Evolutionary conservation across 2,797 vertebrate species (phyloP), one percentile per base, ranked within the genome.

Genomic region (Uromys caudimaculatus): DNA sequence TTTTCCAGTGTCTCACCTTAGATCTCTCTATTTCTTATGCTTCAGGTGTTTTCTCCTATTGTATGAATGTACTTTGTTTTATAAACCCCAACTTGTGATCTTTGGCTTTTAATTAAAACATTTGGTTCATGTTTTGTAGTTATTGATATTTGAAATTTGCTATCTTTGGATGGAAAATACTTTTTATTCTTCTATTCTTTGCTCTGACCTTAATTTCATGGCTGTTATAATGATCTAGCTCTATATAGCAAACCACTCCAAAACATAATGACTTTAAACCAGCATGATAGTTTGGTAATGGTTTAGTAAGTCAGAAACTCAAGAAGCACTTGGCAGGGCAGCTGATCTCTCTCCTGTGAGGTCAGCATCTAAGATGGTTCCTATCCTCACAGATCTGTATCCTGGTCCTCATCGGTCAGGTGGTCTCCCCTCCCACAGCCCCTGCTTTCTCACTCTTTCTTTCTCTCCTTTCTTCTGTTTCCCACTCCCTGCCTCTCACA

Each of bases 91-190:
- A 35, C 17, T 96, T 16, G 24, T 93, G 50, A 44, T 56, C 56
- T 91, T 96, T 87, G 32, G 81, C 78, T 92, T 93, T 94, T 93
- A 77, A 78, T 32, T 3, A 58, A 92, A 90, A 83, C 7, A 16
- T 94, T 94, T 84, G n/a, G 32, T 35, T 79, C 24, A 35, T 35
- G 85, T 93, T 84, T 77, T 73, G 23, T 78, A 89, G 44, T 47
- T 95, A 16, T 14, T 62, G 41, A 21, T 77, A 71, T 82, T 23
- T 75, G 32, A 64, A 17, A 90, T 78, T 92, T 91, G 17, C 38
- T n/a, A 75, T 41, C 54, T 91, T 87, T 89, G 29, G 13, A 47
- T 71, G 79, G 41, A 71, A 73, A 77, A 21, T 50, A n/a, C 41
- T 67, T 85, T 96, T 91, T 87, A 52, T 35, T 93, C 73, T 97